phyloP scores from a whole-genome alignment of 2,797 vertebrate species.

The Cercopithecus mitis region DNA sequence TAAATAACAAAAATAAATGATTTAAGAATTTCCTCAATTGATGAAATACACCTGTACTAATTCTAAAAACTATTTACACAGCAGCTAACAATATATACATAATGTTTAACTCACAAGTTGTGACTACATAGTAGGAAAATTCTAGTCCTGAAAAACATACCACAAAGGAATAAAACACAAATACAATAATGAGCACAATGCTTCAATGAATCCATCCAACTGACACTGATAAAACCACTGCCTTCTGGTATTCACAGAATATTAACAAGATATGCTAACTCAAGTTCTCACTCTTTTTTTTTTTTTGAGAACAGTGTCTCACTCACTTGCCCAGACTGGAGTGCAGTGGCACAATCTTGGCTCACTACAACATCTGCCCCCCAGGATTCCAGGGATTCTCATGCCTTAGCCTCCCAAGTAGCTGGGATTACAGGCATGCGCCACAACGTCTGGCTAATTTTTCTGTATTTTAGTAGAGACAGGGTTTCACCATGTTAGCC shows the following conservation, averaged over 20 bases:
- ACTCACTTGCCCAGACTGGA: not conserved
- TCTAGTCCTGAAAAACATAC: not conserved
- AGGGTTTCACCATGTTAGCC: too few species aligned
- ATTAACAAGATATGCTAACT: not conserved
- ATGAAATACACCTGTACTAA: not conserved
- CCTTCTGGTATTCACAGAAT: not conserved
- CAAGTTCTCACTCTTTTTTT: not conserved
- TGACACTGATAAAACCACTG: not conserved
- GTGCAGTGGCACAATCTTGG: not conserved
- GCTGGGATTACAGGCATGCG: too few species aligned
- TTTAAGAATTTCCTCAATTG: not conserved
- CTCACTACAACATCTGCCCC: not conserved
- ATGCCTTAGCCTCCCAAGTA: not conserved
- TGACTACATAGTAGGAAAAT: not conserved
- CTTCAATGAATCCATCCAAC: not conserved
- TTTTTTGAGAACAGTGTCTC: not conserved
- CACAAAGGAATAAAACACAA: not conserved
- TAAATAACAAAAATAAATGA: not conserved
- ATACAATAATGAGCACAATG: not conserved
- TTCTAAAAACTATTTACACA: slow-evolving; percentile 28
- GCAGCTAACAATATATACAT: not conserved
- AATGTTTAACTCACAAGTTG: not conserved
- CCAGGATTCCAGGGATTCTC: not conserved
- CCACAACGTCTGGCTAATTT: too few species aligned
- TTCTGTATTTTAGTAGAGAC: too few species aligned